Evolutionary conservation across 1,140 invertebrate genomes (phyloP), one percentile per base, ranked within the genome.

Genomic region (Brachionus calyciflorus): DNA sequence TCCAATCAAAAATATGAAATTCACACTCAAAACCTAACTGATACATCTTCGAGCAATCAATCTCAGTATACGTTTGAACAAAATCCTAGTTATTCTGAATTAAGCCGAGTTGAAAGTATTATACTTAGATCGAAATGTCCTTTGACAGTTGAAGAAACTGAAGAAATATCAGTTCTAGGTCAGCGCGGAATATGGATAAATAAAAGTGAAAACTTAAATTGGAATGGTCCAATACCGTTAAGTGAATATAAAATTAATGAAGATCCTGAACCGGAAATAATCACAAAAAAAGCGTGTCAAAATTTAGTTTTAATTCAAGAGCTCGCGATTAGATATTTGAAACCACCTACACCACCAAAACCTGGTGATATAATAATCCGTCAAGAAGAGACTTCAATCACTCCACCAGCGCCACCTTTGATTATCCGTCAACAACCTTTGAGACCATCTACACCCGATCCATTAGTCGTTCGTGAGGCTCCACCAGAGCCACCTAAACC

Each of bases 361-460:
- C 76, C 76, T 4, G 76, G 76, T n/a, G 49, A 55, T 17, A 76
- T 76, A 10, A 76, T 76, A 12, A 76, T 76, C 28, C 40, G 26
- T 17, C 49, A 76, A 60, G 73, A 57, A 17, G 9, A 28, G 17
- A 37, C 9, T 24, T 28, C n/a, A 21, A 28, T 60, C 30, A 55
- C 73, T 3, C 44, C 60, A 1, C 60, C 76, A 30, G 76, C 76
- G 37, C 76, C 76, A 44, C 76, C 76, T 0, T n/a, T 77, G 4
- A 53, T 77, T 26, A 77, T 77, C 33, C 46, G 76, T 30, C 76
- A 77, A 41, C 76, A 60, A 14, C 76, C 76, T 5, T 40, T 55
- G 7, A 33, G 63, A 30, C 60, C 76, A 10, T 9, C 76, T 2
- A 77, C 76, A 17, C 76, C 76, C 3, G 55, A 60, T 19, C 76